Evolutionary conservation across 2,797 vertebrate genomes (phyloP).

Genomic region (Geotrypetes seraphini): DNA sequence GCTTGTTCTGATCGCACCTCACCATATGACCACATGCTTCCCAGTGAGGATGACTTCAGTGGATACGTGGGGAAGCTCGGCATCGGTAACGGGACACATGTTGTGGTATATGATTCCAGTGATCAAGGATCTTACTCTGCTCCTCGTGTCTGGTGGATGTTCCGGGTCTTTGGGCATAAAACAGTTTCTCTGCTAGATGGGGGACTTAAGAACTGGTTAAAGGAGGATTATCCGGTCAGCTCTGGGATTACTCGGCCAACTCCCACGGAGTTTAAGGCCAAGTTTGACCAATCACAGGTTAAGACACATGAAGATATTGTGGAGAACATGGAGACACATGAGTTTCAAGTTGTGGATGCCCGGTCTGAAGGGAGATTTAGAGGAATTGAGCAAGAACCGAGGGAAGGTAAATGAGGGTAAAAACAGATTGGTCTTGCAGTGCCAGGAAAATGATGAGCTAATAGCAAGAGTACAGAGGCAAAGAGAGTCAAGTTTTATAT

Average conservation of each 20-base stretch:
- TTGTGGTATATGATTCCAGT: constrained; percentile 85
- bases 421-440: too few relatives aligned
- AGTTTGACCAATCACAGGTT: constrained; percentile 54
- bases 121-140: constrained; percentile 78
- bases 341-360: constrained; percentile 75
- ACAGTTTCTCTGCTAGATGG: constrained; percentile 82
- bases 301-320: constrained; percentile 74
- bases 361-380: constrained; percentile 68
- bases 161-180: constrained; percentile 77
- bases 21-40: constrained; percentile 76
- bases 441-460: too few relatives aligned
- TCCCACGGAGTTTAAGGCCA: constrained; percentile 48
- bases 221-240: constrained; percentile 51
- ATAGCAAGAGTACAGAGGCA: too few relatives aligned
- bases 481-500: too few relatives aligned
- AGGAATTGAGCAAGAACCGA: constrained; percentile 76
- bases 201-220: constrained; percentile 74
- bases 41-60: constrained; percentile 56
- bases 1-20: constrained; percentile 70
- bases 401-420: constrained; percentile 79
- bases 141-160: constrained; percentile 96
- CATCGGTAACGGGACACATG: constrained; percentile 70
- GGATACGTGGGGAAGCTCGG: constrained; percentile 71
- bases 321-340: constrained; percentile 60
- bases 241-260: constrained; percentile 44